A percentile compares a stretch with the other conserved stretches of the same genome.
phyloP scores from a whole-genome alignment of 2,888 invertebrate genomes.

The Erebia epiphron region DNA sequence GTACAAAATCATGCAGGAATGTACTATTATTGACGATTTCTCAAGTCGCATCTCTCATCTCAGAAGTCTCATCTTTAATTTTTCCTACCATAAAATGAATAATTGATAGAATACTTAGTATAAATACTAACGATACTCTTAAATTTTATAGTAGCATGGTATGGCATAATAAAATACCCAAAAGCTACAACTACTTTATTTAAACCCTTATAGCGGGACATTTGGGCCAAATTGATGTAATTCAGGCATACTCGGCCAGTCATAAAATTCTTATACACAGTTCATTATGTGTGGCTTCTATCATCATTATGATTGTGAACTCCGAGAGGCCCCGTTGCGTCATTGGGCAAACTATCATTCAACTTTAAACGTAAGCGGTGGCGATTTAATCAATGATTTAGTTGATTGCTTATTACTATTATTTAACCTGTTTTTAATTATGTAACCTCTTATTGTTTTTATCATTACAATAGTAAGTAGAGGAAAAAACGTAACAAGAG shows the following conservation, averaged over 20 bases:
- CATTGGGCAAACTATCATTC: constrained; percentile 44
- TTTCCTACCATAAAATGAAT: neutral
- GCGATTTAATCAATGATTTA: constrained; percentile 27
- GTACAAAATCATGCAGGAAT: constrained; percentile 12
- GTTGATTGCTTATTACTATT: neutral
- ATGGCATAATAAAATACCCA: neutral
- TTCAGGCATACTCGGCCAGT: constrained; percentile 1
- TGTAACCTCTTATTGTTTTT: too few species aligned
- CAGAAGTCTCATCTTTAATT: neutral
- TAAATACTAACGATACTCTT: neutral
- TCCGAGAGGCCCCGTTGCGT: constrained; percentile 71
- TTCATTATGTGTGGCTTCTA: constrained; percentile 38
- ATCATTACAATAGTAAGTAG: too few species aligned
- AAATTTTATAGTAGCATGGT: neutral
- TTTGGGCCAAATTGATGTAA: neutral
- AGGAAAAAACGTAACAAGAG: too few species aligned
- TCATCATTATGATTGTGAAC: constrained; percentile 48
- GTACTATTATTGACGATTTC: constrained; percentile 12
- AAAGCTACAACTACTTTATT: neutral
- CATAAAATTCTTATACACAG: constrained; percentile 29
- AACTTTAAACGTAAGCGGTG: constrained; percentile 27
- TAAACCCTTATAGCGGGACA: neutral
- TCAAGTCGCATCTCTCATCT: constrained; percentile 5
- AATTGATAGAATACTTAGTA: constrained; percentile 1
- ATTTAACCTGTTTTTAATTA: too few species aligned